Base-by-base conservation (phyloP, 92 coral and sea anemone genomes). In the Heliopora coerulea region DNA sequence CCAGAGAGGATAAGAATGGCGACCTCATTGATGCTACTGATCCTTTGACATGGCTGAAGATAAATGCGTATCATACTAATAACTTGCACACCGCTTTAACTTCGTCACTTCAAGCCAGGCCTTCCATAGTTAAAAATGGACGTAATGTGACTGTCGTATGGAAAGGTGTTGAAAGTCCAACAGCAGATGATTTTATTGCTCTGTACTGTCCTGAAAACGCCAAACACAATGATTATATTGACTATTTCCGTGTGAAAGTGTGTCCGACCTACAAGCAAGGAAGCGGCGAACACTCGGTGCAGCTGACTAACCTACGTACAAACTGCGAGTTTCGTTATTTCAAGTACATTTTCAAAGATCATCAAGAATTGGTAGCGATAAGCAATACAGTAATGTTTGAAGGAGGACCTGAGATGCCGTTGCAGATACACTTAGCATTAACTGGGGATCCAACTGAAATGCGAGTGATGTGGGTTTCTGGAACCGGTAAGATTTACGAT, bases 391-490 rank as follows among this genome's bases (percentile, higher is more conserved):
- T 91, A 0, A 57, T 65, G 84, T 91, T 91, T 56, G 57, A 80
- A 35, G 91, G 97, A 21, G 91, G 91, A 23, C 35, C 73, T 0
- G 72, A 30, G 19, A 72, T 75, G 15, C 97, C 97, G 9, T 59
- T 90, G 0, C 97, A 90, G 67, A 89, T 87, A 3, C 97, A 87
- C 41, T 41, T 90, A 13, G 84, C 97, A 18, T 80, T 90, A 52
- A 88, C 92, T 7, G 89, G 89, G 41, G 37, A 57, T 29, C 87
- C 87, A 18, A 59, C 88, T 23, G 82, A 90, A 74, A 90, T 90
- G 97, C 75, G 97, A 30, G 88, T 90, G 1, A 90, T 90, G 97
- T 90, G 97, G 97, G 88, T 83, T 12, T 88, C 97, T 28, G 92
- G 92, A 40, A 78, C 88, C 79, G 54, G 97, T 90, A 46, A 59